These are phyloP conservation scores for Atta texana DNA, from an alignment of 1,140 invertebrate species.

Conservation along the genomic window DNA sequence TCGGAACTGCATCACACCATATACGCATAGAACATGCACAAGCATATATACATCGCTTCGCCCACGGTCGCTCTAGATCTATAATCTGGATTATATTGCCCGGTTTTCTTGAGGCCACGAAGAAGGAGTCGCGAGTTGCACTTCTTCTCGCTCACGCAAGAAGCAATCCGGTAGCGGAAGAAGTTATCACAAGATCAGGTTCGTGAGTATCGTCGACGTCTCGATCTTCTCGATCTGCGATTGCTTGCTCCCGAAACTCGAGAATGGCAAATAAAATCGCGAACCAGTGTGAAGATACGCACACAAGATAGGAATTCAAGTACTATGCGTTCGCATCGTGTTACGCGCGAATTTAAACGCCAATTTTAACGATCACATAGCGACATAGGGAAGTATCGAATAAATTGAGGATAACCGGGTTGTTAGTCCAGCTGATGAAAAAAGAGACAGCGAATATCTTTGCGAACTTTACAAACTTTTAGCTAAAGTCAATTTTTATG, in stretches of 20 bases:
- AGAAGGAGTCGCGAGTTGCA: neutral
- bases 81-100: conserved; percentile 66
- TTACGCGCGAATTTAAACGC: conserved; percentile 35
- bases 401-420: conserved; percentile 14
- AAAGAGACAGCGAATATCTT: conserved; percentile 1
- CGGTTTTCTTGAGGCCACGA: conserved; percentile 23
- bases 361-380: neutral
- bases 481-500: neutral
- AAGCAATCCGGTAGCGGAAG: conserved; percentile 63
- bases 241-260: conserved; percentile 46
- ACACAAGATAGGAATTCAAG: conserved; percentile 36
- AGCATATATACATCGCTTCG: conserved; percentile 19
- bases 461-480: neutral
- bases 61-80: conserved; percentile 63
- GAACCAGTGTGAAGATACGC: conserved; percentile 9
- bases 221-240: conserved; percentile 25
- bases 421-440: conserved; percentile 21
- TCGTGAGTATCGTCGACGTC: neutral
- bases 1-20: neutral
- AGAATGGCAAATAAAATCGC: conserved; percentile 45
- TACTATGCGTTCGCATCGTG: conserved; percentile 28
- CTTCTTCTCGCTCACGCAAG: neutral
- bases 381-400: neutral
- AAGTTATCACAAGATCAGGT: conserved; percentile 47
- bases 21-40: neutral